These are phyloP conservation scores for Pavo muticus DNA, from an alignment of 2,113 vertebrate species.

Conservation along the genomic window DNA sequence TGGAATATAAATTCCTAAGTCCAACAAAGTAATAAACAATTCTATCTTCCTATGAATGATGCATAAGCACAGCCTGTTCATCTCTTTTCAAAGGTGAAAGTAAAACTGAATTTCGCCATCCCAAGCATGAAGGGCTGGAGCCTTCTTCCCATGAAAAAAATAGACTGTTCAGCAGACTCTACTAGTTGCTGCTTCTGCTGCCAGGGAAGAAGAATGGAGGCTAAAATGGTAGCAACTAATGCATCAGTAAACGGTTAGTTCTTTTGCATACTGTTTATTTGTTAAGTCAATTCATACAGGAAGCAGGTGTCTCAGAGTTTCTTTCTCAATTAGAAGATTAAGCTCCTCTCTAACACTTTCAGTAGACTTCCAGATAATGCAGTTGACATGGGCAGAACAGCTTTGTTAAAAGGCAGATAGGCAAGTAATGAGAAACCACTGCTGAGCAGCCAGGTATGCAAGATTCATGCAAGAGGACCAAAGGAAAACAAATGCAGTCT, in stretches of 20 bases:
- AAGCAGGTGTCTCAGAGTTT: neutral
- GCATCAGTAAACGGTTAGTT: neutral
- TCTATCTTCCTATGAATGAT: neutral
- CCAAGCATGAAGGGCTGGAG: neutral
- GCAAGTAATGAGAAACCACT: neutral
- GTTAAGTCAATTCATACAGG: accelerated
- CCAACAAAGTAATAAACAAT: neutral
- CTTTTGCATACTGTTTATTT: neutral
- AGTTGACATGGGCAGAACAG: neutral
- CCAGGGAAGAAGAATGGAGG: neutral
- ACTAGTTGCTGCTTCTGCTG: neutral
- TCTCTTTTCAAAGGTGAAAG: neutral
- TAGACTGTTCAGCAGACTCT: neutral
- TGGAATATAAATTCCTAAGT: neutral
- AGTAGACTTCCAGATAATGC: neutral
- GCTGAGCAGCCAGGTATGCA: neutral
- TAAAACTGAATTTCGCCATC: neutral
- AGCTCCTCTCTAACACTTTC: neutral
- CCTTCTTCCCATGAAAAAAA: neutral
- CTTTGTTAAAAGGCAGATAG: neutral
- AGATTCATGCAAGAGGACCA: neutral
- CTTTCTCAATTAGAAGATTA: neutral
- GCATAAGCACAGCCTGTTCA: neutral
- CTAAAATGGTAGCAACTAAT: neutral
- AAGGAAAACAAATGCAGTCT: neutral